Evolutionary conservation across 2,113 vertebrate genomes (phyloP), one percentile per base, ranked within the genome.

Genomic region (Astur gentilis): DNA sequence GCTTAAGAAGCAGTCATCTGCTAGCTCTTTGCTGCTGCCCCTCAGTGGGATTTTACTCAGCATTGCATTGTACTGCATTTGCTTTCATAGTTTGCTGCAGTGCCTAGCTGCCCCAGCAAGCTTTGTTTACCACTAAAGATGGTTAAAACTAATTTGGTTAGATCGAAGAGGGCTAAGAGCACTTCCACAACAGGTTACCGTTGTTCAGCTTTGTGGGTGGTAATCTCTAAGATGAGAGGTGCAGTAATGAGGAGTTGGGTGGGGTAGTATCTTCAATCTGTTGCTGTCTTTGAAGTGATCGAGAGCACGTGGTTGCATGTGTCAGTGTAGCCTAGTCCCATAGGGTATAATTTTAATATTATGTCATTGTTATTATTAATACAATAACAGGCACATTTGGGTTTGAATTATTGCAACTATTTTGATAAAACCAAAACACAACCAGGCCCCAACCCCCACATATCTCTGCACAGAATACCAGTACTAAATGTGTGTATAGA

Each of bases 211-310:
- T 42, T 61, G 90, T 94, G 95, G 92, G 95, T 96, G 96, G 96
- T 85, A 94, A 91, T 93, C 89, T 91, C 49, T 13, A 38, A 49
- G 31, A 60, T n/a, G 91, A 89, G 77, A 82, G 70, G 65, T 23
- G 66, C 54, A 54, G 78, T 84, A 66, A 91, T 79, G 75, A 94
- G 23, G 72, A 85, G 70, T 11, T 65, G 87, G 93, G 84, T 91
- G 93, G 52, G 82, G 84, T 18, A 11, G n/a, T 95, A 96, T 88
- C 95, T 96, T 91, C 87, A 44, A 36, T 95, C 93, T 95, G 66
- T 32, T 36, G 16, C 57, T 76, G 90, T 25, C 93, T 95, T 95
- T 89, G 90, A 96, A 91, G 85, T 87, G 58, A 83, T 88, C 1
- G 0, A 10, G 16, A 90, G 85, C 93, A 83, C 38, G 5, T 92